Base-by-base conservation (phyloP, 2,113 vertebrate species). In the Chaenocephalus aceratus region DNA sequence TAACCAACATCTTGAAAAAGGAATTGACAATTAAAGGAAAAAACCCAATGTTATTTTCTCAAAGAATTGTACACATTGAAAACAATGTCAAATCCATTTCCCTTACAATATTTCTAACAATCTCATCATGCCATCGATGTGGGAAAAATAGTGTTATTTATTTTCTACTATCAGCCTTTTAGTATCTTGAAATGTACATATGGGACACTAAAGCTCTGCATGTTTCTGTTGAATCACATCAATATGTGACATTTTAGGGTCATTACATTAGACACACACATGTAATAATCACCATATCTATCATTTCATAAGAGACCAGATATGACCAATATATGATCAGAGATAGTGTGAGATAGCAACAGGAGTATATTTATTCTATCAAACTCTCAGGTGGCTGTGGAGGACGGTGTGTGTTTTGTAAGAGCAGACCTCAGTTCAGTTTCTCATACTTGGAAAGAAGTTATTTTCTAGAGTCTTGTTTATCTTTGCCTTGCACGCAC, bases 401-500 rank as follows among this genome's bases (percentile, higher is more conserved):
- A 56, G 70, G 72, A 56, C 41, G 67, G 52, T 74, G 59, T 70
- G 72, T 78, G 54, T 75, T 80, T 80, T 67, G 46, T 72, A 65
- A 60, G 72, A 59, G 52, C 72, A 69, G 76, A 72, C 75, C 71
- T 78, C 64, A 49, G 75, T 57, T 84, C 64, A 65, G 62, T 82
- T 87, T 74, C 74, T 88, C 80, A 80, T 85, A 78, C 66, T 75
- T 84, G 72, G 75, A 23, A 65, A 84, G 77, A 90, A 82, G 91
- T 88, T 91, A 94, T 94, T 95, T 95, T 95, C 89, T 93, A 93
- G 72, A 2, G 46, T 87, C 86, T 88, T 93, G 89, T 93, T 88
- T 90, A 87, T 93, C 89, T 93, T 92, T 91, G 93, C 93, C 91
- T 93, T 95, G 94, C 95, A 95, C 94, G 92, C 88, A 89, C 90